Conservation (phyloP, 2,797 vertebrate species). For the Momotus momota region DNA sequence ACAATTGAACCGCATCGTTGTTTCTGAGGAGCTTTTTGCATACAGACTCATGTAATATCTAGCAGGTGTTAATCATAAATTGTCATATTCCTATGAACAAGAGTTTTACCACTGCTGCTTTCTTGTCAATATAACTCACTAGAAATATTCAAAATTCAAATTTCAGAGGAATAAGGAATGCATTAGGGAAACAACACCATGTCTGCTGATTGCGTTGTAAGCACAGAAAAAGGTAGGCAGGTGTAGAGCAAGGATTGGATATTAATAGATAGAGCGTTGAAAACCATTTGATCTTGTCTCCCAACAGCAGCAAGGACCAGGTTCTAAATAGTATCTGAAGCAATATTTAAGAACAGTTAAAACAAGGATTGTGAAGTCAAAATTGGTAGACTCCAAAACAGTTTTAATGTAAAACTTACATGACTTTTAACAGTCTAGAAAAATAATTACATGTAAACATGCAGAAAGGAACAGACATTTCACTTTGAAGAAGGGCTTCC, state of each 20-base stretch:
- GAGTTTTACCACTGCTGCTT: background rate
- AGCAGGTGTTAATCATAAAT: background rate
- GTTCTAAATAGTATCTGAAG: background rate
- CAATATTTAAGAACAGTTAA: background rate
- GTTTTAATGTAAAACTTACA: background rate
- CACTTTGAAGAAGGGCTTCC: background rate
- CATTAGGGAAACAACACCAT: background rate
- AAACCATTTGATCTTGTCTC: background rate
- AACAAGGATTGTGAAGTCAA: background rate
- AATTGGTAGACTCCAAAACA: background rate
- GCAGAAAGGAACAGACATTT: background rate
- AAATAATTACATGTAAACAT: background rate
- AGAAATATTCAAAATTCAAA: background rate
- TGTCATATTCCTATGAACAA: background rate
- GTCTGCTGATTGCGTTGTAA: background rate
- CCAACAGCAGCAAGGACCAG: background rate
- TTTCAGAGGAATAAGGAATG: background rate
- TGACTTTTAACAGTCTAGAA: background rate
- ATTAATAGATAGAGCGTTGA: background rate
- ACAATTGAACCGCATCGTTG: rapidly evolving
- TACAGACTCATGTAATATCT: background rate
- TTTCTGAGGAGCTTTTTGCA: background rate
- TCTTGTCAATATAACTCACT: background rate
- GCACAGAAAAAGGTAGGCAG: background rate
- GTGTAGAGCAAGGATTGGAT: background rate